A percentile compares a stretch with the other conserved stretches of the same genome.
Conservation (phyloP, 2,113 vertebrate genomes). For the Sorex fumeus region DNA sequence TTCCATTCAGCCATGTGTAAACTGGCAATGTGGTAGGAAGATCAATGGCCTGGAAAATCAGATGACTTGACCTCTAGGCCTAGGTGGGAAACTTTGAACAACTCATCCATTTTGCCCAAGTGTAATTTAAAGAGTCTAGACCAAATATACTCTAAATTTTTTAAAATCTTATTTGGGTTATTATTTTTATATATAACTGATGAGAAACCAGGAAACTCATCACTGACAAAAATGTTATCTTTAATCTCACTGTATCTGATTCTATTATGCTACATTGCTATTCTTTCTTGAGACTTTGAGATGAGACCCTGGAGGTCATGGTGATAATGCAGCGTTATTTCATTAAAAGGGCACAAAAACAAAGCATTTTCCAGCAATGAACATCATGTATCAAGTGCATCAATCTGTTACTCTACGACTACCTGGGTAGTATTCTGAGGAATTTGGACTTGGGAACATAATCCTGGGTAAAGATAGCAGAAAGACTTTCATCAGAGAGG, state of each 20-base stretch:
- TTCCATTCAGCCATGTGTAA: background rate
- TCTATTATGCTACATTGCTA: background rate
- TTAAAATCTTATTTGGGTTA: background rate
- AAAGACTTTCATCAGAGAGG: background rate
- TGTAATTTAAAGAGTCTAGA: background rate
- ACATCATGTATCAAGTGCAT: background rate
- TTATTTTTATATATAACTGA: background rate
- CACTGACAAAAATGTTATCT: background rate
- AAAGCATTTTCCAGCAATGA: background rate
- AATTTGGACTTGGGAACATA: background rate
- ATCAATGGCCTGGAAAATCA: background rate
- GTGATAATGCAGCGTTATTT: background rate
- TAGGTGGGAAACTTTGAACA: background rate
- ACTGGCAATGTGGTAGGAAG: background rate
- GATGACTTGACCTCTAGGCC: background rate
- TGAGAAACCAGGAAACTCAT: background rate
- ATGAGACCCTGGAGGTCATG: background rate
- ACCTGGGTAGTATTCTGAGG: background rate
- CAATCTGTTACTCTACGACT: background rate
- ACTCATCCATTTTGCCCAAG: background rate
- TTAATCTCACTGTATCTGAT: background rate
- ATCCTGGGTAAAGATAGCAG: background rate
- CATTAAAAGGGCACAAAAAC: slow-evolving; percentile 3
- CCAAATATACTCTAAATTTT: background rate
- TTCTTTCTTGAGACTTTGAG: background rate